These are phyloP conservation scores for Penaeus monodon DNA, from an alignment of 2,888 invertebrate genomes.

Conservation along the genomic window DNA sequence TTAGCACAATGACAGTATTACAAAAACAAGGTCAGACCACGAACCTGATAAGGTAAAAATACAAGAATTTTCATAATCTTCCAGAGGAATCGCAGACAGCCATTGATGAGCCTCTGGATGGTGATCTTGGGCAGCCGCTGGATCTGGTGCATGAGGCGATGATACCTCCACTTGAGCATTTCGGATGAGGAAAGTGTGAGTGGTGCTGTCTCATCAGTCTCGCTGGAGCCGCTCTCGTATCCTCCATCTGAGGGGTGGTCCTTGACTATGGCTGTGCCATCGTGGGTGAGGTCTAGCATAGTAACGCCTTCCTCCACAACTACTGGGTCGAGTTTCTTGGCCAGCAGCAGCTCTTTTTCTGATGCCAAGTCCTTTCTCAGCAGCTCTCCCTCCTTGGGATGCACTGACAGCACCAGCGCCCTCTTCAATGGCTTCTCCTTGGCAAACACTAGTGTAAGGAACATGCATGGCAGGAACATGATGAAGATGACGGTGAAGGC, in stretches of 20 bases:
- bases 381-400: conserved; percentile 1
- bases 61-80: conserved; percentile 13
- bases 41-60: conserved; percentile 49
- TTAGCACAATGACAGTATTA: too few relatives aligned
- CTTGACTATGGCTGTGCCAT: conserved; percentile 7
- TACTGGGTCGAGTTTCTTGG: background rate
- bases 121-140: conserved; percentile 42
- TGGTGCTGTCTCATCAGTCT: conserved; percentile 35
- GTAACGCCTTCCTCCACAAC: background rate
- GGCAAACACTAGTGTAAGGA: conserved; percentile 67
- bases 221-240: conserved; percentile 56
- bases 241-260: conserved; percentile 57
- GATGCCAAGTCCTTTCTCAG: conserved; percentile 6
- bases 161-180: conserved; percentile 39
- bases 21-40: background rate
- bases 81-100: conserved; percentile 20
- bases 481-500: conserved; percentile 67
- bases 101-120: conserved; percentile 31
- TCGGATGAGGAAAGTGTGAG: conserved; percentile 38
- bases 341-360: background rate
- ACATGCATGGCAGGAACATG: conserved; percentile 66
- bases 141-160: conserved; percentile 35
- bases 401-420: background rate
- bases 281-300: conserved; percentile 36
- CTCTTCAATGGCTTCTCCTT: conserved; percentile 65